A percentile compares a stretch with the other conserved stretches of the same genome.
These are phyloP conservation scores for Listronotus bonariensis DNA, from an alignment of 1,140 invertebrate genomes.

Conservation along the genomic window DNA sequence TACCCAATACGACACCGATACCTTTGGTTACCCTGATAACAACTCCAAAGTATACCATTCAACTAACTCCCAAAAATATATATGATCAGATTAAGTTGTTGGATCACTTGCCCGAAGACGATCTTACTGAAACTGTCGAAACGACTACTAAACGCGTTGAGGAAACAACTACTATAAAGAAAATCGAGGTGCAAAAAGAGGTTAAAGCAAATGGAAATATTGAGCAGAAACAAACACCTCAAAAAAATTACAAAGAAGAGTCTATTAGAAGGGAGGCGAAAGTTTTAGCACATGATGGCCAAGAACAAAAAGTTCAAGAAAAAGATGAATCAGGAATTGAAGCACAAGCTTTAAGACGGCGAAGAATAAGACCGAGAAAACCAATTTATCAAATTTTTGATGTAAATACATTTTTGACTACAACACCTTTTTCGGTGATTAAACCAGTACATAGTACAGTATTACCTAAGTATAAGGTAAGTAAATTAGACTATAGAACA, in stretches of 20 bases:
- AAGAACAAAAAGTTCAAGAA: conserved; percentile 3
- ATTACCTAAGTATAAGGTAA: conserved; percentile 40
- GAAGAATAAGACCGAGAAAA: conserved; percentile 16
- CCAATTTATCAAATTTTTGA: conserved; percentile 40
- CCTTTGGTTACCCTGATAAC: conserved; percentile 35
- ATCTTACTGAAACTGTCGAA: conserved; percentile 4
- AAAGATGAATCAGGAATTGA: conserved; percentile 10
- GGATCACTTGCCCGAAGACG: conserved; percentile 39
- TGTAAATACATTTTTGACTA: conserved; percentile 38
- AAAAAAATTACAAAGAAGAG: neutral
- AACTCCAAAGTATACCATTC: conserved; percentile 44
- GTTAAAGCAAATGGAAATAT: neutral
- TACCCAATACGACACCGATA: neutral
- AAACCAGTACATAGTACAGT: conserved; percentile 34
- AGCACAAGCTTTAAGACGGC: conserved; percentile 30
- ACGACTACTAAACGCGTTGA: neutral
- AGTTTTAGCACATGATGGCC: neutral
- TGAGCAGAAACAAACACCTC: neutral
- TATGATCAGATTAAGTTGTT: conserved; percentile 46
- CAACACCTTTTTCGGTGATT: conserved; percentile 36
- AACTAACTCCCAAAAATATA: conserved; percentile 45
- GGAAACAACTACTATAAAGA: neutral
- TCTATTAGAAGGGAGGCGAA: conserved; percentile 6
- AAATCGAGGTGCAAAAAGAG: neutral
- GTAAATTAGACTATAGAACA: neutral